Evolutionary conservation across 2,113 vertebrate species (phyloP).

Genomic region (Grantiella picta): DNA sequence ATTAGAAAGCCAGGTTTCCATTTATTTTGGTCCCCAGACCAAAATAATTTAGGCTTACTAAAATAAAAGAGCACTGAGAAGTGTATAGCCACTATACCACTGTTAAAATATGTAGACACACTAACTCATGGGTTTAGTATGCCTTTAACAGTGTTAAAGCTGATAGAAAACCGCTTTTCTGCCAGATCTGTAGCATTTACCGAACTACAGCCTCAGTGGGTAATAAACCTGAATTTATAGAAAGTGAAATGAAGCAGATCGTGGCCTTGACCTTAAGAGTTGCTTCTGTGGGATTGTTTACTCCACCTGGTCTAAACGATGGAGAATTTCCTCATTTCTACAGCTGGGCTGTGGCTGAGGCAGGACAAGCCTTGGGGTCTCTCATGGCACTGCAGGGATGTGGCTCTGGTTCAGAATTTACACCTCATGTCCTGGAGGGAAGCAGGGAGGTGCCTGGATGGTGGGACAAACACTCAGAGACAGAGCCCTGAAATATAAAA

Average conservation of each 20-base stretch:
- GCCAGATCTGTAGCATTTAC: neutral
- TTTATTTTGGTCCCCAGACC: neutral
- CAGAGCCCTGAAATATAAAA: neutral
- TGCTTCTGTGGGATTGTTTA: neutral
- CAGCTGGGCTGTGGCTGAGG: neutral
- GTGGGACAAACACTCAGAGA: neutral
- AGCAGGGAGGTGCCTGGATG: neutral
- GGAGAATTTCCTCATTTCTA: neutral
- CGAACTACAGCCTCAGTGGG: neutral
- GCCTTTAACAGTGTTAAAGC: neutral
- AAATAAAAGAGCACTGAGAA: neutral
- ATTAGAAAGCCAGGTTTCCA: neutral
- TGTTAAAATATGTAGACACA: neutral
- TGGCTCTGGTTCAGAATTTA: neutral
- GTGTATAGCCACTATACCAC: neutral
- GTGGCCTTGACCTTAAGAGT: neutral
- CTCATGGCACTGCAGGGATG: neutral
- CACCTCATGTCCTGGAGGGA: neutral
- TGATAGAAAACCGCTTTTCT: neutral
- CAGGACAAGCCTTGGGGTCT: neutral
- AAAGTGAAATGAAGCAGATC: neutral
- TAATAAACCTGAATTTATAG: neutral
- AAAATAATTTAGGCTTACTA: neutral
- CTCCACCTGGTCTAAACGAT: neutral
- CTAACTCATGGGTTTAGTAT: neutral